These are phyloP conservation scores for Fissipunctia ypsillon DNA, from an alignment of 2,888 invertebrate species.

Conservation along the genomic window DNA sequence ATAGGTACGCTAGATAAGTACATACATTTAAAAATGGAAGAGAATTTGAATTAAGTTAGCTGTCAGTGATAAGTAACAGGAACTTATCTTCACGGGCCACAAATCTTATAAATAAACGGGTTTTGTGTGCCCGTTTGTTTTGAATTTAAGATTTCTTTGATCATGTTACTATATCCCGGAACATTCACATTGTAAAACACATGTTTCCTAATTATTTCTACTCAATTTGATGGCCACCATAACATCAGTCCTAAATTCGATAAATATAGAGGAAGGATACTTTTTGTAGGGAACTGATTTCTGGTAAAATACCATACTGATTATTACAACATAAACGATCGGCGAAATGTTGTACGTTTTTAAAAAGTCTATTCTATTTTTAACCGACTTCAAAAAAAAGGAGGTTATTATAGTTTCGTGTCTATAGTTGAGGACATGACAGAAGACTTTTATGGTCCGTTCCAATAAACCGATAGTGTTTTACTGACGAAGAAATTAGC, in stretches of 20 bases:
- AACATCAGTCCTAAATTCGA: neutral
- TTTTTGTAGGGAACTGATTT: neutral
- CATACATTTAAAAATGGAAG: neutral
- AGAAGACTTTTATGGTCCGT: conserved; percentile 18
- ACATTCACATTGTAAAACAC: conserved; percentile 11
- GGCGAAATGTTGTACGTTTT: neutral
- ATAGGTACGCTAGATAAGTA: too few species aligned
- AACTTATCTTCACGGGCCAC: neutral
- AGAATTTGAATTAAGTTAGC: neutral
- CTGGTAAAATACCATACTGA: neutral
- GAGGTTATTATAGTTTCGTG: too few species aligned
- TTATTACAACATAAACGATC: neutral
- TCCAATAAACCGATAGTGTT: conserved; percentile 19
- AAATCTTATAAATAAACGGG: neutral
- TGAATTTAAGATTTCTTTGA: conserved; percentile 25
- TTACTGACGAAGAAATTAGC: conserved; percentile 17
- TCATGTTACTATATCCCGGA: conserved; percentile 5
- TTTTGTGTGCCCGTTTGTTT: neutral
- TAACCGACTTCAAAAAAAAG: too few species aligned
- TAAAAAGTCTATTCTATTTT: conserved; percentile 15
- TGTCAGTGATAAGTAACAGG: neutral
- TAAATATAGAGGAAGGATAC: neutral
- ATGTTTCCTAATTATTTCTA: conserved; percentile 16
- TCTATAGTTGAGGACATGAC: conserved; percentile 35
- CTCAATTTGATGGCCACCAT: neutral